phyloP scores from a whole-genome alignment of 2,113 vertebrate species.

The Campylomormyrus numenius region DNA sequence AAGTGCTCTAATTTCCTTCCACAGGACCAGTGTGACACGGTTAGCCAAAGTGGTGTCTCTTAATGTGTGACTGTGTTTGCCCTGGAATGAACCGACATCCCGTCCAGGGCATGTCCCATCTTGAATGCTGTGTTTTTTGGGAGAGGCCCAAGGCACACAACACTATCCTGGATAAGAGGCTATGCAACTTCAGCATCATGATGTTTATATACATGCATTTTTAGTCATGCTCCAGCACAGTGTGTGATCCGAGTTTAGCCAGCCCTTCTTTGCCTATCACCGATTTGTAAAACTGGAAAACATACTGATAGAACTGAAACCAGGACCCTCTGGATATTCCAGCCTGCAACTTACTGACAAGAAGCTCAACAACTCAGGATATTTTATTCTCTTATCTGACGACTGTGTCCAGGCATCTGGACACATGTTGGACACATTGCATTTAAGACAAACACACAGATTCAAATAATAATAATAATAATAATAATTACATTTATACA shows the following conservation, averaged over 20 bases:
- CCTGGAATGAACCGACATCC: not conserved
- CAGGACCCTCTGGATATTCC: not conserved
- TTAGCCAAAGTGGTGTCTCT: not conserved
- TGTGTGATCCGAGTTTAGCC: not conserved
- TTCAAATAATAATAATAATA: not conserved
- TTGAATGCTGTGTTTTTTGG: not conserved
- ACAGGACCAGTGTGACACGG: not conserved
- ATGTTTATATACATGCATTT: not conserved
- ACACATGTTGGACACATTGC: not conserved
- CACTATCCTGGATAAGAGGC: not conserved
- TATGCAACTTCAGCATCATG: not conserved
- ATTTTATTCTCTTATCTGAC: not conserved
- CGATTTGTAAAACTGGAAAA: not conserved
- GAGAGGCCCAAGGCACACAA: not conserved
- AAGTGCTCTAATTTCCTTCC: not conserved
- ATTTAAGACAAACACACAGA: not conserved
- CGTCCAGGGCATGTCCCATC: not conserved
- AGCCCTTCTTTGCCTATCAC: not conserved
- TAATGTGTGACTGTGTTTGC: not conserved
- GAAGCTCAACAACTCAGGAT: not conserved
- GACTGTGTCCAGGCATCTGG: not conserved
- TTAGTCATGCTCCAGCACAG: not conserved
- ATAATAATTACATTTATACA: too few relatives aligned
- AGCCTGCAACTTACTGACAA: not conserved
- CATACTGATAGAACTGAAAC: not conserved